phyloP scores from a whole-genome alignment of 2,888 invertebrate genomes.

The Junonia oenone region DNA sequence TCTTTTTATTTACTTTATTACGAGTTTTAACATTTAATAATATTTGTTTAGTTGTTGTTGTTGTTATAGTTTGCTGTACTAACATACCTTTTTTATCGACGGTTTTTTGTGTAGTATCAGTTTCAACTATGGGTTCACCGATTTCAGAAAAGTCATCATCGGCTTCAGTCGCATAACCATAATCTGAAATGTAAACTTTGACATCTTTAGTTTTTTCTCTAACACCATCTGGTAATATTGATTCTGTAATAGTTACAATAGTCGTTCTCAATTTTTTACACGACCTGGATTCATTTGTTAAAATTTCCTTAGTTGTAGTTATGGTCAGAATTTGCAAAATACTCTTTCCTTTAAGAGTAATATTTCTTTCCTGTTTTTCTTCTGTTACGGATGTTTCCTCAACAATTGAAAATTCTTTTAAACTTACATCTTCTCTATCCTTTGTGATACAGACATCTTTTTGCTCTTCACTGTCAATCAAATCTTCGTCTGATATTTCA shows the following conservation, averaged over 20 bases:
- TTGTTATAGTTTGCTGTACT: slow-evolving; percentile 12
- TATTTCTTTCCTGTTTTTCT: slow-evolving; percentile 33
- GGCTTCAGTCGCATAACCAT: slow-evolving; percentile 20
- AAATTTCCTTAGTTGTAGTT: slow-evolving; percentile 37
- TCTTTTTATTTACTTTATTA: slow-evolving; percentile 5
- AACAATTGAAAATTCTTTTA: slow-evolving; percentile 30
- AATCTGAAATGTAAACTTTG: slow-evolving; percentile 38
- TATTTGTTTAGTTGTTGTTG: slow-evolving; percentile 12
- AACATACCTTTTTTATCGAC: background rate
- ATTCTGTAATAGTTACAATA: slow-evolving; percentile 19
- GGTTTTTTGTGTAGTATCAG: slow-evolving; percentile 4
- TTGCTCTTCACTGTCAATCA: background rate
- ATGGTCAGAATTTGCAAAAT: slow-evolving; percentile 36
- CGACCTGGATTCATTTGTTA: slow-evolving; percentile 18
- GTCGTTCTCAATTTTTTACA: slow-evolving; percentile 14
- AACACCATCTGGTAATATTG: slow-evolving; percentile 24
- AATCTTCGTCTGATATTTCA: no score
- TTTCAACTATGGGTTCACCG: slow-evolving; percentile 27
- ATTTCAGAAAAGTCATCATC: slow-evolving; percentile 27
- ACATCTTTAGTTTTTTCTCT: slow-evolving; percentile 39
- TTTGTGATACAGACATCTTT: background rate
- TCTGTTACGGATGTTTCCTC: slow-evolving; percentile 35
- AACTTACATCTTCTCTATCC: slow-evolving; percentile 30
- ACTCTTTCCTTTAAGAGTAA: slow-evolving; percentile 31
- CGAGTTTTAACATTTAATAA: slow-evolving; percentile 7